Base-by-base conservation (phyloP, 2,888 invertebrate species). In the Glaucopsyche alexis region DNA sequence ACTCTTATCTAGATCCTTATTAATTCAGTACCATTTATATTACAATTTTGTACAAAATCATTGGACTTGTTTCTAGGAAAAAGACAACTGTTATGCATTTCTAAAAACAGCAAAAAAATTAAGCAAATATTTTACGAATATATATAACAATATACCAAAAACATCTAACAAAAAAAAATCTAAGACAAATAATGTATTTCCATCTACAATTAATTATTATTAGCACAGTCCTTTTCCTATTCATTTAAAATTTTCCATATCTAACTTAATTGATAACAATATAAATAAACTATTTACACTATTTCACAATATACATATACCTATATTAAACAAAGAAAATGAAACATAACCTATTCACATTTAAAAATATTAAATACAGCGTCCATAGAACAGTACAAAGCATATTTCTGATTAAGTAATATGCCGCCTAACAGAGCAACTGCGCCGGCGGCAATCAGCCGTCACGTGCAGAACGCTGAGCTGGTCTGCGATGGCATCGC, bases 391-490 rank as follows among this genome's bases (percentile, higher is more conserved):
- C 38, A 86, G 79, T 69, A 85, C 80, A 52, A 84, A 81, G 71
- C 81, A 80, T 72, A 85, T 81, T 75, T 83, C 81, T 38, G 83
- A 79, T 75, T 83, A 83, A 71, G 84, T 82, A 76, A 87, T 77
- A 87, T 77, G 83, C 87, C 90, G 83, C 86, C 91, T 75, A 88
- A 79, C 76, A 91, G 83, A 77, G 87, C 86, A 75, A 87, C 82
- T 77, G 86, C 86, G 76, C 87, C 87, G 80, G 88, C 88, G 86
- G 87, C 87, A 73, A 87, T 80, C 80, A 87, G 76, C 11, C 87
- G 89, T 92, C 94, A 93, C 89, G 94, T 94, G 82, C 93, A 86
- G 83, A 85, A 80, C 80, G 89, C 89, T 80, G 87, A 74, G 72
- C 77, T 74, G 72, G 76, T 29, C 71, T 73, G 60, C 82, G 79